These are phyloP conservation scores for Drosophila sp. DNA, from an alignment of 1,140 invertebrate species.

Conservation along the genomic window DNA sequence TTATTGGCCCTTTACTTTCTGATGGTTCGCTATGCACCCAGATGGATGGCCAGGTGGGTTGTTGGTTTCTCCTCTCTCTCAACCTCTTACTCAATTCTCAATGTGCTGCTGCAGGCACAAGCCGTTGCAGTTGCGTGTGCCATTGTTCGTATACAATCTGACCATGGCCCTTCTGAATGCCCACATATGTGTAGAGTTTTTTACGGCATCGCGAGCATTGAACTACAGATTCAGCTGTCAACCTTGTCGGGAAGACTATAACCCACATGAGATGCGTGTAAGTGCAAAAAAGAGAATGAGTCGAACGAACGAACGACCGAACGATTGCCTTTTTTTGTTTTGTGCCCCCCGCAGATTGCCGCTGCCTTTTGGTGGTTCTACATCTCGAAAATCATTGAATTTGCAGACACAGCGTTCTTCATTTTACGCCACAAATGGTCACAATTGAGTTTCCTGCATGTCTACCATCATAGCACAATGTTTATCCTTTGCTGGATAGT, in stretches of 20 bases:
- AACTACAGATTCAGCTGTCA: conserved; percentile 96
- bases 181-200: conserved; percentile 92
- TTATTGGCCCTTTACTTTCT: conserved; percentile 91
- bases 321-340: background rate
- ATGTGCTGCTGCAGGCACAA: conserved; percentile 83
- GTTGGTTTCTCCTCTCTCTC: background rate
- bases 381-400: conserved; percentile 96
- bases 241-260: conserved; percentile 91
- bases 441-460: conserved; percentile 94
- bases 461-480: conserved; percentile 97
- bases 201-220: conserved; percentile 89
- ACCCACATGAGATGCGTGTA: conserved; percentile 90
- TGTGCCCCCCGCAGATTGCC: conserved; percentile 88
- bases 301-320: background rate
- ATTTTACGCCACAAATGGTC: conserved; percentile 94
- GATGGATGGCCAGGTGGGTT: conserved; percentile 89
- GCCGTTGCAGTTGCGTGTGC: conserved; percentile 90
- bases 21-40: conserved; percentile 92
- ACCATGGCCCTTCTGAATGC: conserved; percentile 92
- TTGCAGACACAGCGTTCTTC: conserved; percentile 96
- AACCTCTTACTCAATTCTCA: conserved; percentile 23
- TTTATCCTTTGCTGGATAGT: conserved; percentile 97
- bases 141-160: conserved; percentile 94
- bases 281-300: conserved; percentile 73
- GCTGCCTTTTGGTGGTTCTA: conserved; percentile 98